phyloP scores from a whole-genome alignment of 2,888 invertebrate species.

The Oeneis ivallda region DNA sequence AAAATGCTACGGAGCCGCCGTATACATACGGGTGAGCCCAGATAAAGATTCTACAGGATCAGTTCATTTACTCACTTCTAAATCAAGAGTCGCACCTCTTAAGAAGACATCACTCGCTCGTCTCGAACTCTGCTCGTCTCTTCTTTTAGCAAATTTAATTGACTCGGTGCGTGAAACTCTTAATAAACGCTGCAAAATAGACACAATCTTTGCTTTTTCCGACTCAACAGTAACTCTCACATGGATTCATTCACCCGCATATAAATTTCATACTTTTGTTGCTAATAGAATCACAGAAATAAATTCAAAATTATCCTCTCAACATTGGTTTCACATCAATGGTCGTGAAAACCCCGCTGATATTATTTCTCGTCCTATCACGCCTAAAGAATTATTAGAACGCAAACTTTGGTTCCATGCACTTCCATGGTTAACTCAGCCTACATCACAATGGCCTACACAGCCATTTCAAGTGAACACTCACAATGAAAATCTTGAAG shows the following conservation, averaged over 20 bases:
- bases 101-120: neutral
- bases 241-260: slow-evolving; percentile 30
- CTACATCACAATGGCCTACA: neutral
- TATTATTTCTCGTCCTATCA: slow-evolving; percentile 6
- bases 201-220: neutral
- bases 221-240: neutral
- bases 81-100: neutral
- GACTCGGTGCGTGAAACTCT: neutral
- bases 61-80: neutral
- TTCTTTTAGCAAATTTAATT: neutral
- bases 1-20: neutral
- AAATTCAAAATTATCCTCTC: slow-evolving; percentile 4
- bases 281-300: slow-evolving; percentile 29
- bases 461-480: neutral
- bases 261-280: slow-evolving; percentile 33
- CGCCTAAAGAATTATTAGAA: neutral
- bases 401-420: neutral
- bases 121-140: neutral
- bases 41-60: neutral
- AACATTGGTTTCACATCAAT: slow-evolving; percentile 13
- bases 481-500: neutral
- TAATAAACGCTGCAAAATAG: neutral
- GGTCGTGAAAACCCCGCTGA: slow-evolving; percentile 12
- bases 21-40: neutral
- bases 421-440: neutral